Conservation (phyloP, 2,113 vertebrate species). For the Tachysurus vachellii region DNA sequence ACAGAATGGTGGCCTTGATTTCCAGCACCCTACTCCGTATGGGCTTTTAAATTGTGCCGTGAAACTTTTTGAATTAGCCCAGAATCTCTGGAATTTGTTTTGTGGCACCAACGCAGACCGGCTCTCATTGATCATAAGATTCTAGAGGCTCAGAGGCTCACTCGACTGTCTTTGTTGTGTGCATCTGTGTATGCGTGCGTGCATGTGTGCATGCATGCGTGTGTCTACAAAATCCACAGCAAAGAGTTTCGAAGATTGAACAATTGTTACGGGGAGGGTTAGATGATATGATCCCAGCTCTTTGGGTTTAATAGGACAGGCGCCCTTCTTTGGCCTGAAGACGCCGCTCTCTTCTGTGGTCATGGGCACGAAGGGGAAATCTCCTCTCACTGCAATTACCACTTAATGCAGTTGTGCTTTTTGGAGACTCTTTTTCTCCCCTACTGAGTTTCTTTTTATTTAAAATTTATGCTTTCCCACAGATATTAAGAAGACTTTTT, state of each 20-base stretch:
- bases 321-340: constrained; percentile 66
- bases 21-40: constrained; percentile 67
- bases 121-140: constrained; percentile 57
- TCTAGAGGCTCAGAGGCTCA: constrained; percentile 60
- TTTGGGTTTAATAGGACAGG: constrained; percentile 65
- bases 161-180: constrained; percentile 49
- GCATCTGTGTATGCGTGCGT: constrained; percentile 42
- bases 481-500: constrained; percentile 70
- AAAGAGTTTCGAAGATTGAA: constrained; percentile 30
- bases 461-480: constrained; percentile 58
- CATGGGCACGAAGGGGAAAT: constrained; percentile 59
- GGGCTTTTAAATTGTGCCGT: constrained; percentile 71
- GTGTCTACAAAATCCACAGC: constrained; percentile 38
- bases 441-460: constrained; percentile 55
- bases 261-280: constrained; percentile 38
- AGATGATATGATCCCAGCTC: constrained; percentile 68
- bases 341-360: constrained; percentile 68
- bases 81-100: constrained; percentile 78
- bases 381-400: constrained; percentile 74
- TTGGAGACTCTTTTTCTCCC: constrained; percentile 58
- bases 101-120: constrained; percentile 72
- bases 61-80: constrained; percentile 75
- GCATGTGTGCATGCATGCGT: constrained; percentile 52
- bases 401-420: constrained; percentile 69
- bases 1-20: constrained; percentile 72